These are phyloP conservation scores for Falco cherrug DNA, from an alignment of 2,797 vertebrate species.

Conservation along the genomic window DNA sequence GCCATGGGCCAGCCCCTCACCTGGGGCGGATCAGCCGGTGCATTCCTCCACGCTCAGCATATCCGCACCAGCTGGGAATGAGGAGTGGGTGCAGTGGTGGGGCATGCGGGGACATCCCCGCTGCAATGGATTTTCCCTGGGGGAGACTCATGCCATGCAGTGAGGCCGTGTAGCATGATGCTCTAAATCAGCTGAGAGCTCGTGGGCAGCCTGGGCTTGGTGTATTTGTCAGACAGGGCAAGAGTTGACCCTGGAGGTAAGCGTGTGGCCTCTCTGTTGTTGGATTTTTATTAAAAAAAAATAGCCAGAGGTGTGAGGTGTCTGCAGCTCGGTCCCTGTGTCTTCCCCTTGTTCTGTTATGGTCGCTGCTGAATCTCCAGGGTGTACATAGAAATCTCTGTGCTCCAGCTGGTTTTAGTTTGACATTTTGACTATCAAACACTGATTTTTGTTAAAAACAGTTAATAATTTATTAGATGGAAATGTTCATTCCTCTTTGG, in stretches of 20 bases:
- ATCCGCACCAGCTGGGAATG: rapidly evolving
- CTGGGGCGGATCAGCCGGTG: background rate
- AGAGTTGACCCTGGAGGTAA: background rate
- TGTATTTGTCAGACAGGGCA: background rate
- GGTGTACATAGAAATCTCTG: rapidly evolving
- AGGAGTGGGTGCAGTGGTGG: rapidly evolving
- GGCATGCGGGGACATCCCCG: rapidly evolving
- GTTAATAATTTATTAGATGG: background rate
- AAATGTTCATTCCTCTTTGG: background rate
- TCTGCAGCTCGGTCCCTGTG: background rate
- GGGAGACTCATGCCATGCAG: background rate
- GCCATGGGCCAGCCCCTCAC: background rate
- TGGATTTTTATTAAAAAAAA: background rate
- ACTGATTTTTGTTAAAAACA: background rate
- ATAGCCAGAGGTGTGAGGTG: background rate
- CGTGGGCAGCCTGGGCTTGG: rapidly evolving
- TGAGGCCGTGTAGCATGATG: rapidly evolving
- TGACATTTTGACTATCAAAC: background rate
- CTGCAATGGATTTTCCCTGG: background rate
- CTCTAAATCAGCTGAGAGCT: background rate
- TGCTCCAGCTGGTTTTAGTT: background rate
- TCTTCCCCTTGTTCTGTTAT: background rate
- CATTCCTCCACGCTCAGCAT: no score
- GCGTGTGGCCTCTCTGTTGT: rapidly evolving
- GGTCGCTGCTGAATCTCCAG: rapidly evolving